phyloP scores from a whole-genome alignment of 92 coral and sea anemone genomes.

The Parazoanthus darwini region DNA sequence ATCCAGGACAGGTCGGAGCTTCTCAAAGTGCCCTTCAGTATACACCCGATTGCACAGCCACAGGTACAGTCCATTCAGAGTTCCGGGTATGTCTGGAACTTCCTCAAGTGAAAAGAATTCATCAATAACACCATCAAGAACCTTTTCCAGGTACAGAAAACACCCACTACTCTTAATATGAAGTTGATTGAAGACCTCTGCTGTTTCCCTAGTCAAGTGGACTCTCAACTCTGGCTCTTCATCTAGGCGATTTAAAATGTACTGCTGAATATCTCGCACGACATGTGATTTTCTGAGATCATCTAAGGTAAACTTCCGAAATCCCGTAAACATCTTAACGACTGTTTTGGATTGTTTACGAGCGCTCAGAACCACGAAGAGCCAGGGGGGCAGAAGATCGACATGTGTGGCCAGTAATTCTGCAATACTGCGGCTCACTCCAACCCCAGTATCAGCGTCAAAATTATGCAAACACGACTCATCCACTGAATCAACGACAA shows the following conservation, averaged over 20 bases:
- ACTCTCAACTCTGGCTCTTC: conserved; percentile 82
- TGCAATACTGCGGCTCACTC: conserved; percentile 79
- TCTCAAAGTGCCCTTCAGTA: conserved; percentile 81
- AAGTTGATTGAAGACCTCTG: conserved; percentile 91
- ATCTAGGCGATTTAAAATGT: conserved; percentile 91
- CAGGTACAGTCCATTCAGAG: conserved; percentile 89
- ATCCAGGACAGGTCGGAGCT: conserved; percentile 77
- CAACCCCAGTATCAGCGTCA: conserved; percentile 72
- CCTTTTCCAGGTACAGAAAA: conserved; percentile 91
- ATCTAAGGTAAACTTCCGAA: conserved; percentile 94
- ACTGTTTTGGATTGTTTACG: conserved; percentile 97
- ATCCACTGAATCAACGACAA: conserved; percentile 92
- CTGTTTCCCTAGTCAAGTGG: conserved; percentile 90
- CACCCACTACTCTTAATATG: conserved; percentile 99
- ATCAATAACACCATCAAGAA: conserved; percentile 83
- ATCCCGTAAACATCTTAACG: conserved; percentile 95
- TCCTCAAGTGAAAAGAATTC: conserved; percentile 85
- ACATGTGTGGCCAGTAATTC: conserved; percentile 91
- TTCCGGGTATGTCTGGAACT: conserved; percentile 93
- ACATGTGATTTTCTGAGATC: conserved; percentile 95
- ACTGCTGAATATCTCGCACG: conserved; percentile 93
- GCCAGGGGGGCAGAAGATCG: conserved; percentile 90
- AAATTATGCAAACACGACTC: conserved; percentile 85
- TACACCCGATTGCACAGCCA: conserved; percentile 95
- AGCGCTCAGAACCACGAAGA: conserved; percentile 85